These are phyloP conservation scores for Rhinophrynus dorsalis DNA, from an alignment of 2,797 vertebrate genomes.

Conservation along the genomic window DNA sequence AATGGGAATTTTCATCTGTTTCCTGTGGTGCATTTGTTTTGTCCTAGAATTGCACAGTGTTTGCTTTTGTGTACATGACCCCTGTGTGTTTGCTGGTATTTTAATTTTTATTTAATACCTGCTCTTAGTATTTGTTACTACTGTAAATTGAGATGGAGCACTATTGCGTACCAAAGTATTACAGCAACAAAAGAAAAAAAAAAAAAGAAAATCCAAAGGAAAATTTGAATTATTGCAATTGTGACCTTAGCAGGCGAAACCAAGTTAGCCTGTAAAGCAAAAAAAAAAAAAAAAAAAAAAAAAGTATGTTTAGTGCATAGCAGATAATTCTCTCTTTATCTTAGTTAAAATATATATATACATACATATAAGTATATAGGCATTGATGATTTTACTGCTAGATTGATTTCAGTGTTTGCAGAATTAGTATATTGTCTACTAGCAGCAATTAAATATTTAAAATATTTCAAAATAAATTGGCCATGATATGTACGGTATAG, in stretches of 20 bases:
- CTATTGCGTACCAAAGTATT: conserved; percentile 78
- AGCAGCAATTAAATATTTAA: too few relatives aligned
- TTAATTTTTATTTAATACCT: conserved; percentile 53
- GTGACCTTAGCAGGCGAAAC: conserved; percentile 66
- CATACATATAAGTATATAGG: neutral
- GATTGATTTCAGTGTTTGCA: conserved; percentile 25
- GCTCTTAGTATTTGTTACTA: conserved; percentile 64
- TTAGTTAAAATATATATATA: conserved; percentile 20
- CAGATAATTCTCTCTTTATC: conserved; percentile 28
- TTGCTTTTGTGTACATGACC: too few relatives aligned
- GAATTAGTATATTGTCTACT: neutral
- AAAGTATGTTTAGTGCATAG: conserved; percentile 21
- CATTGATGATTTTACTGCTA: conserved; percentile 25
- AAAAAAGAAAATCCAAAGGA: conserved; percentile 63
- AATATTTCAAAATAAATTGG: conserved; percentile 66
- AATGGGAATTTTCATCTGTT: too few relatives aligned
- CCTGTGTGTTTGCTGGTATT: conserved; percentile 68
- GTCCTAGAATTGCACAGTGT: too few relatives aligned
- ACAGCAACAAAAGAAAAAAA: conserved; percentile 49
- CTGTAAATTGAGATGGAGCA: conserved; percentile 70
- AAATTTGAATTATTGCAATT: conserved; percentile 60
- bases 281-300: conserved; percentile 49
- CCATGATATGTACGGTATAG: conserved; percentile 70
- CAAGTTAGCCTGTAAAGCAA: conserved; percentile 51
- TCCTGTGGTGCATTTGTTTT: too few relatives aligned